Evolutionary conservation across 2,888 invertebrate species (phyloP), one percentile per base, ranked within the genome.

Genomic region (Scaptomyza caliginosa): DNA sequence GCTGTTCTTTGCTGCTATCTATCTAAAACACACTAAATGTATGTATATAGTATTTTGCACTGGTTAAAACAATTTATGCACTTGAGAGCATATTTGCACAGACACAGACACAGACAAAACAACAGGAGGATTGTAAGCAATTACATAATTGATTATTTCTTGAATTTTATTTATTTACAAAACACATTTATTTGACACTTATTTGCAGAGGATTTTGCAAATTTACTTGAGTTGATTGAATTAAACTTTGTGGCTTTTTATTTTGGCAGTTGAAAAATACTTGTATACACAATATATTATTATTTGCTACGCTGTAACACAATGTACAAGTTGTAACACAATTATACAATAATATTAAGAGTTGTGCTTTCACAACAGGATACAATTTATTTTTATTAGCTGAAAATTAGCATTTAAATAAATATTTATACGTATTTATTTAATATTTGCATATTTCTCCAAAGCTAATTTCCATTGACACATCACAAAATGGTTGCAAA

Each of bases 321-420:
- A n/a, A n/a, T n/a, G n/a, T n/a, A n/a, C n/a, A n/a, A n/a, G n/a
- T n/a, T n/a, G n/a, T n/a, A n/a, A n/a, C n/a, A n/a, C n/a, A n/a
- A 43, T 48, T 34, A 4, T 13, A 16, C 16, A 32, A 6, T 2
- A 7, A 32, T 32, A 32, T 6, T 32, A 32, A 32, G 4, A 28
- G 39, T 30, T 17, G n/a, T n/a, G 43, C 13, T 11, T 39, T 46
- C 26, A 52, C 30, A 36, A 46, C 38, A 21, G 34, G 34, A 42
- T 28, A 38, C 50, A 43, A 49, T 10, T 38, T 57, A 50, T 62
- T 69, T 68, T 66, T 77, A 86, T 84, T 84, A 84, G 81, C 64
- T 54, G 51, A 70, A 71, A 81, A 83, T 69, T 73, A 63, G 56
- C 64, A 59, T 63, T 55, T 36, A 23, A 56, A 16, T 2, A 24